Evolutionary conservation across 1,140 invertebrate species (phyloP), one percentile per base, ranked within the genome.

Genomic region (Aphelinus atriplicis): DNA sequence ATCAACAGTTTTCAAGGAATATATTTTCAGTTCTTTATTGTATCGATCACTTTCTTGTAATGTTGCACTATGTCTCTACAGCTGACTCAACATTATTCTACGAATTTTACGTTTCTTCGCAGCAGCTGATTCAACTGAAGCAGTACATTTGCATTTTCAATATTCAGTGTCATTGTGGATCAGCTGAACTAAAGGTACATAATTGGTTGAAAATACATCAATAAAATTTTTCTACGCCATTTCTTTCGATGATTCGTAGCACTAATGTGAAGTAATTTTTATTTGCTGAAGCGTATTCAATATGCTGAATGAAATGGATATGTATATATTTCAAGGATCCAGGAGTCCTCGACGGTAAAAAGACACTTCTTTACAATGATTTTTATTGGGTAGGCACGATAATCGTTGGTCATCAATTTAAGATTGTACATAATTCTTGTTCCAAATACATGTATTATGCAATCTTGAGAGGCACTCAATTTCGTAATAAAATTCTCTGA

Each of bases 11-110:
- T 61, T 61, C 45, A 76, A 76, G 63, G 62, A 67, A 76, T 64
- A 66, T 71, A 66, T 71, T 76, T 75, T 71, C 68, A 76, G 74
- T 76, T 76, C 68, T 76, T 76, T 76, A 76, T 76, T 76, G 68
- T 76, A 66, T 76, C 68, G 68, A 76, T 76, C 68, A 61, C 74
- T 71, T 76, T 75, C 43, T 71, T 56, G 67, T 71, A 76, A 71
- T 71, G 74, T 71, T 71, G 68, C 62, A 76, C 68, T 65, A 67
- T 48, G 26, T 61, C 47, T 69, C 64, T 64, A 69, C 60, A 75
- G 51, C 46, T 51, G 50, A 70, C 51, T 74, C 68, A 74, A 63
- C 65, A 60, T 63, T 60, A 69, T 53, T 3, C 48, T 51, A 73
- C 71, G 9, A 73, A 58, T 66, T 67, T 67, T 53, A 51, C 53